Percentiles rank a stretch among this genome's conserved stretches.
phyloP scores from a whole-genome alignment of 2,888 invertebrate genomes.

The Tinea trinotella region DNA sequence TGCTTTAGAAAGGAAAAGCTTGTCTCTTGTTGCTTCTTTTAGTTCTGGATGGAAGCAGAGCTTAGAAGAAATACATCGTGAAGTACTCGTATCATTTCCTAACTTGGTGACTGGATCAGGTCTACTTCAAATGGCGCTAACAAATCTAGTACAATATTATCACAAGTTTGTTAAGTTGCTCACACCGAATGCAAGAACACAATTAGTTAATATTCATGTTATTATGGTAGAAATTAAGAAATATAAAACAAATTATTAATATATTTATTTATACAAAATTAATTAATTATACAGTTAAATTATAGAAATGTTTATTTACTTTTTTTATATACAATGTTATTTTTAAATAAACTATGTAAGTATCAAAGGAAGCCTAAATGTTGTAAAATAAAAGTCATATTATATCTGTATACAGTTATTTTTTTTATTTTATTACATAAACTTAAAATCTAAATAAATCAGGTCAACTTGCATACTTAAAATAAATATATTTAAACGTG shows the following conservation, averaged over 20 bases:
- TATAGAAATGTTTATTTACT: background rate
- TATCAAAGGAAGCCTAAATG: too few relatives aligned
- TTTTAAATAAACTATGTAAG: too few relatives aligned
- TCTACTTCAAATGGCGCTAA: constrained; percentile 93
- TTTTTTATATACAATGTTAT: too few relatives aligned
- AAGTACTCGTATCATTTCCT: constrained; percentile 95
- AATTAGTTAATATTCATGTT: constrained; percentile 97
- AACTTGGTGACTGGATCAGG: constrained; percentile 96
- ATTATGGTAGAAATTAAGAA: constrained; percentile 99
- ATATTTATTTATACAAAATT: constrained; percentile 59
- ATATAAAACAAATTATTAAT: constrained; percentile 94
- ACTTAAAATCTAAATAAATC: too few relatives aligned
- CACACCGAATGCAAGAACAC: constrained; percentile 86
- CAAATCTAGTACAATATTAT: constrained; percentile 97
- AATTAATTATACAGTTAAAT: background rate
- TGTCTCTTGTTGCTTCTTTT: constrained; percentile 89
- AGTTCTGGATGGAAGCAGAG: constrained; percentile 95
- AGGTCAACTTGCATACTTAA: too few relatives aligned
- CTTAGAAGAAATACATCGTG: constrained; percentile 93
- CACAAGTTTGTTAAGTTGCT: constrained; percentile 96
- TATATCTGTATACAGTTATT: too few relatives aligned
- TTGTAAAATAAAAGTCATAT: too few relatives aligned
- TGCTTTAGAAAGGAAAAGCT: constrained; percentile 85
- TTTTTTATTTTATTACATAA: too few relatives aligned
- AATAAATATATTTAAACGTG: too few relatives aligned